phyloP scores from a whole-genome alignment of 2,888 invertebrate genomes.

The Gryllus longicercus region DNA sequence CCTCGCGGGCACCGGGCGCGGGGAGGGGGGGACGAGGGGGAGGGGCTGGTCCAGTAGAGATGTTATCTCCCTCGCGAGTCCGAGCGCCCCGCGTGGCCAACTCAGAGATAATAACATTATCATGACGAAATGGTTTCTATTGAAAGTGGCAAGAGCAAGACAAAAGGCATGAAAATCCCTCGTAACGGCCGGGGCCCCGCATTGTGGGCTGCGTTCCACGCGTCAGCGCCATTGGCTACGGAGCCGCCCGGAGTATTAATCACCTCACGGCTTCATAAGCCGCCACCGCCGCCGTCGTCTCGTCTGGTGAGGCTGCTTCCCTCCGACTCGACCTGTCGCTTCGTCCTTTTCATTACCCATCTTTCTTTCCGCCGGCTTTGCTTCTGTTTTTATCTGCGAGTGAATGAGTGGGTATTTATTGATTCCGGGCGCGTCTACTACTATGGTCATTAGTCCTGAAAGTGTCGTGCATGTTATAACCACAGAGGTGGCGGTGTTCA shows the following conservation, averaged over 20 bases:
- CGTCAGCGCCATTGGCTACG: constrained; percentile 6
- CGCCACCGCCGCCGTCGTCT: background rate
- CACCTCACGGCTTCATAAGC: background rate
- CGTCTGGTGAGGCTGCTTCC: too few relatives aligned
- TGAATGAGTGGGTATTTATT: background rate
- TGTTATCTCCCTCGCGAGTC: background rate
- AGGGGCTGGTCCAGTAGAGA: background rate
- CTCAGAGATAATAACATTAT: constrained; percentile 34
- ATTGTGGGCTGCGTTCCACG: constrained; percentile 17
- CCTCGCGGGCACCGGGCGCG: background rate
- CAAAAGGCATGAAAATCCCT: constrained; percentile 32
- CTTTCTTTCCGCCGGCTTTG: background rate
- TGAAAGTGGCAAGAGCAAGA: constrained; percentile 31
- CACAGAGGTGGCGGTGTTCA: background rate
- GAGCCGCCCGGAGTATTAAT: background rate
- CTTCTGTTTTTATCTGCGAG: constrained; percentile 20
- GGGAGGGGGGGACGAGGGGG: background rate
- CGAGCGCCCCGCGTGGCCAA: background rate
- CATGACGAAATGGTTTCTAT: constrained; percentile 36
- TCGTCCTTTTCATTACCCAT: background rate
- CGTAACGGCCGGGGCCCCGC: constrained; percentile 19
- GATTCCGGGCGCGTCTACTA: too few relatives aligned
- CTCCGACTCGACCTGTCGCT: background rate
- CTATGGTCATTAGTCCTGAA: too few relatives aligned
- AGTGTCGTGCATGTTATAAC: too few relatives aligned